Base-by-base conservation (phyloP, 2,797 vertebrate genomes). In the Lindbergichthys nudifrons region DNA sequence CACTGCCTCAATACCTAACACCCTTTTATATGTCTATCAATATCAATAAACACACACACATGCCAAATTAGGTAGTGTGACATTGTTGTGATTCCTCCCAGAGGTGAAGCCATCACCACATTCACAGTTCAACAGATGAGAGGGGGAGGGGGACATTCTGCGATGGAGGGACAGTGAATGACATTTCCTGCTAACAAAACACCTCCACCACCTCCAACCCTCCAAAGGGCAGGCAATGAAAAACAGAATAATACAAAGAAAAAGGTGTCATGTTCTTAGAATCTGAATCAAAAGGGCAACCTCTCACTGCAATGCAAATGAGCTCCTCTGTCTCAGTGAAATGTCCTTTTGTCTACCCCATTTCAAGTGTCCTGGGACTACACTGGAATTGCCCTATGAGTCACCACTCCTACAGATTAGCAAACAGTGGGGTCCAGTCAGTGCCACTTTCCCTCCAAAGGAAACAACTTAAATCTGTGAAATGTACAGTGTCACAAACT, bases 241-340 rank as follows among this genome's bases (percentile, higher is more conserved):
- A 85, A 63, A 36, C 64, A 41, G 77, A 79, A 86, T 81, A 80
- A 82, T 69, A 70, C 78, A 85, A 26, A 52, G 48, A 64, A 48
- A 68, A 77, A 68, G 75, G 70, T 79, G 79, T 79, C 65, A 68
- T 74, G 79, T 84, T 87, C 64, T 64, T 14, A 32, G 80, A 68
- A 46, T 78, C 10, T 51, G 65, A 85, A 78, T 79, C 70, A 67
- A 86, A 91, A 91, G 89, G 91, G 80, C 80, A 87, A 76, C 58
- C 57, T 69, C 63, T 75, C 74, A 46, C 82, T 76, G 81, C 77
- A 56, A 90, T 90, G 88, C 84, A 89, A 92, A 92, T 88, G 59
- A 85, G 84, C 61, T 36, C 60, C 81, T 71, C 59, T 60, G 69
- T 78, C 74, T 67, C 65, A 45, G 59, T 75, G 64, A 88, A 91